Evolutionary conservation across 2,888 invertebrate genomes (phyloP).

Genomic region (Caenorhabditis macrosperma): DNA sequence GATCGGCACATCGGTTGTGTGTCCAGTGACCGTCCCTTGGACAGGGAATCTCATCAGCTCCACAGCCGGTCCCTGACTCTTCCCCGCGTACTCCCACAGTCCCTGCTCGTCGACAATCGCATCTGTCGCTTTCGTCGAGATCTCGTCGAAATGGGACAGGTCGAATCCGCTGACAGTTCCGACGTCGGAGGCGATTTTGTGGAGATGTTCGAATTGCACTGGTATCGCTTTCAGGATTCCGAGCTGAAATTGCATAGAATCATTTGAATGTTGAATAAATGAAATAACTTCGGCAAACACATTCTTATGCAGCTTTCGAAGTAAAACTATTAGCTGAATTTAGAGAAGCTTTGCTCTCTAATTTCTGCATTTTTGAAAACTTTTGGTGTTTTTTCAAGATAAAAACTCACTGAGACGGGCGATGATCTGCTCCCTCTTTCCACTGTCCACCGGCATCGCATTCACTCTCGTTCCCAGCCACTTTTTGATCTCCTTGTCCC

Average conservation of each 20-base stretch:
- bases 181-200: conserved; percentile 90
- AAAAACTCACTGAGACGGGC: conserved; percentile 80
- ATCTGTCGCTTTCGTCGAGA: conserved; percentile 90
- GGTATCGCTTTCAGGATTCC: conserved; percentile 79
- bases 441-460: conserved; percentile 88
- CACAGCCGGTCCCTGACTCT: conserved; percentile 27
- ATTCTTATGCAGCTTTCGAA: too few species aligned
- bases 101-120: conserved; percentile 92
- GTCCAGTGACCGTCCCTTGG: not conserved
- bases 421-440: conserved; percentile 89
- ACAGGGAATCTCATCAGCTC: conserved; percentile 17
- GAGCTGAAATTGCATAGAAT: conserved; percentile 56
- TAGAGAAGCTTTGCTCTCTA: too few species aligned
- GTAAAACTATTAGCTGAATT: too few species aligned
- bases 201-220: conserved; percentile 90
- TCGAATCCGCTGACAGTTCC: conserved; percentile 88
- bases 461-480: conserved; percentile 91
- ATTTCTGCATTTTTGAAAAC: too few species aligned
- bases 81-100: conserved; percentile 93
- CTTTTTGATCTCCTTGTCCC: conserved; percentile 98
- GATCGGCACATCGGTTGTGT: conserved; percentile 11
- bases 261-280: too few species aligned
- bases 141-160: conserved; percentile 88
- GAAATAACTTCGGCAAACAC: too few species aligned
- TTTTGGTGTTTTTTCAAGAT: too few species aligned